Base-by-base conservation (phyloP, 2,888 invertebrate species). In the Polydrusus pterygomalis region DNA sequence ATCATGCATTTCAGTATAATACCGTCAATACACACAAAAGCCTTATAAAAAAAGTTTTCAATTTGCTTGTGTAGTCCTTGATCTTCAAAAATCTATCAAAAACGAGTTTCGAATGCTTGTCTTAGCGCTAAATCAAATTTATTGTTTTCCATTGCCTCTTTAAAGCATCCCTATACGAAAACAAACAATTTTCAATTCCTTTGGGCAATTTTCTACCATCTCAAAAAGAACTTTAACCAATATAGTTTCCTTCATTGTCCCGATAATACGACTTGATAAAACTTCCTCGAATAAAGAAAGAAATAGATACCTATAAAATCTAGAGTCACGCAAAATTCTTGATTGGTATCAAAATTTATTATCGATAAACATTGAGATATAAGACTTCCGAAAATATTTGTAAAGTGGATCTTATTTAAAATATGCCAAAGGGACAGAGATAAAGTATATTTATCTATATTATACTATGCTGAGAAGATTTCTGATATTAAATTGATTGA, bases 251-350 rank as follows among this genome's bases (percentile, higher is more conserved):
- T 62, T 56, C 56, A 72, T 58, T 56, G 72, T 72, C 65, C 17
- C 18, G 73, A 73, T 67, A 73, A 67, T 73, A 73, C 67, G 60
- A 67, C 65, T 67, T 73, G 73, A 73, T 73, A 73, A 73, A 73
- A 73, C 65, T 60, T 65, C 67, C n/a, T 73, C 73, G 45, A 67
- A 73, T 73, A 73, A 73, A 73, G 51, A 62, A 60, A 25, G 67
- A 58, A 73, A 73, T 73, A 60, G 73, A 73, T 72, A 72, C 67
- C 73, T 60, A 73, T 73, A 73, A 73, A 73, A 67, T 49, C 67
- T 45, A 25, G 30, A 73, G 67, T 67, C 73, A 73, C 73, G 73
- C 65, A 73, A 73, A 67, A 67, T 67, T 60, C 58, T 38, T 45
- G 58, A 73, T 67, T 47, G 67, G 65, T 67, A 73, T 73, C 67